Percentiles rank a stretch among this genome's conserved stretches.
phyloP scores from a whole-genome alignment of 2,888 invertebrate species.

The Andricus quercusramuli region DNA sequence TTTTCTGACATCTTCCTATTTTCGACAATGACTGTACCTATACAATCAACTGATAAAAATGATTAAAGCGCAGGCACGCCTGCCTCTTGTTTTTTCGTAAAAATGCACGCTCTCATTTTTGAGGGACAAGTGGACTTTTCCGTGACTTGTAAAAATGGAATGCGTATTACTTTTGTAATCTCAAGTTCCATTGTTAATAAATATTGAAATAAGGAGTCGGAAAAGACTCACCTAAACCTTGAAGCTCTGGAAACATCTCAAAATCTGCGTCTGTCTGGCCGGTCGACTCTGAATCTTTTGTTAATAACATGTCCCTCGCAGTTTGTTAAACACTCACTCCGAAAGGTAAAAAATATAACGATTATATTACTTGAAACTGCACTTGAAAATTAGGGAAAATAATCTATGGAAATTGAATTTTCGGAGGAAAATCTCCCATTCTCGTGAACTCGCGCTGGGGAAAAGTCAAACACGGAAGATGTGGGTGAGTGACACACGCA shows the following conservation, averaged over 20 bases:
- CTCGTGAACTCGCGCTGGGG: not conserved
- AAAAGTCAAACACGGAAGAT: not conserved
- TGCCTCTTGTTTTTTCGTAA: not conserved
- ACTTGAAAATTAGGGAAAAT: not conserved
- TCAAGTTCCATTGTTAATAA: not conserved
- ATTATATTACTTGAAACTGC: not conserved
- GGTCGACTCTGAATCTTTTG: conserved; percentile 67
- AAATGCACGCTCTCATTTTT: not conserved
- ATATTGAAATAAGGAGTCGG: not conserved
- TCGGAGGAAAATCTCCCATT: not conserved
- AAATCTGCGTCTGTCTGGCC: conserved; percentile 59
- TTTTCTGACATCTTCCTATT: conserved; percentile 5
- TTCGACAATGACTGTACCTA: not conserved
- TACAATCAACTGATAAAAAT: not conserved
- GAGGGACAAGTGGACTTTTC: not conserved
- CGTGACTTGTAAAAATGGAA: not conserved
- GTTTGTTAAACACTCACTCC: conserved; percentile 36
- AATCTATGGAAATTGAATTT: not conserved
- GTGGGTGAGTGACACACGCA: not conserved
- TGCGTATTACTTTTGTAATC: not conserved
- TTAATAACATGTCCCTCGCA: conserved; percentile 65
- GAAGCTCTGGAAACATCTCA: conserved; percentile 70
- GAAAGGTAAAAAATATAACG: not conserved
- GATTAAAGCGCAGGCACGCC: not conserved
- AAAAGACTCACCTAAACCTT: conserved; percentile 64